Percentiles rank a stretch among this genome's conserved stretches.
These are phyloP conservation scores for Limnephilus auricula DNA, from an alignment of 2,888 invertebrate species.

Conservation along the genomic window DNA sequence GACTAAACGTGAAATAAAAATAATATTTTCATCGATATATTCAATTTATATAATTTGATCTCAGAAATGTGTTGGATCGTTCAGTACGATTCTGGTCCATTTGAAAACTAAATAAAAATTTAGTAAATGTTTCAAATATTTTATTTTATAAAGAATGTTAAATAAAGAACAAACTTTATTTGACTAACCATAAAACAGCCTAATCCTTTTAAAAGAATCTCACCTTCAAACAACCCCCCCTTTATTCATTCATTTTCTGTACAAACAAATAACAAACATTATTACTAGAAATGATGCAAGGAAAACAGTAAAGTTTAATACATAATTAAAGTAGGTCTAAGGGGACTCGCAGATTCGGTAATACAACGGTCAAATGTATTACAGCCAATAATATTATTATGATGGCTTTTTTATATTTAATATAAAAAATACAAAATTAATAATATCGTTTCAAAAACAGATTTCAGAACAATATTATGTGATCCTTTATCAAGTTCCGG, in stretches of 20 bases:
- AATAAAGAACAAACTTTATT: conserved; percentile 21
- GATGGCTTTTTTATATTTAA: conserved; percentile 52
- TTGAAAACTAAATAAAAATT: conserved; percentile 24
- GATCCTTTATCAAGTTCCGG: conserved; percentile 2
- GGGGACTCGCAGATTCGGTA: conserved; percentile 29
- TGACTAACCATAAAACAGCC: conserved; percentile 39
- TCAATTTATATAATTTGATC: not conserved
- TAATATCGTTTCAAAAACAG: conserved; percentile 43
- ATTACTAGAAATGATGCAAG: conserved; percentile 44
- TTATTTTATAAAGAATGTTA: conserved; percentile 9
- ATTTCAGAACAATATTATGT: conserved; percentile 19
- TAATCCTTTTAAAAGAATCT: conserved; percentile 22
- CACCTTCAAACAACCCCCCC: conserved; percentile 1
- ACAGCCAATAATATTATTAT: conserved; percentile 36
- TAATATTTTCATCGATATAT: not conserved
- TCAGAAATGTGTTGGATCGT: conserved; percentile 2
- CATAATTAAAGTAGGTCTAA: conserved; percentile 31
- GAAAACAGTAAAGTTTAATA: conserved; percentile 46
- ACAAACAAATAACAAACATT: conserved; percentile 54
- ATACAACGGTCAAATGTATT: conserved; percentile 37
- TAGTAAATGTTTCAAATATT: conserved; percentile 16
- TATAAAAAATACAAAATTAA: conserved; percentile 54
- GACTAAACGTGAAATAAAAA: conserved; percentile 8
- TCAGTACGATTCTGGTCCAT: conserved; percentile 11
- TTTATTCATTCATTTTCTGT: conserved; percentile 28